Evolutionary conservation across 2,888 invertebrate species (phyloP), one percentile per base, ranked within the genome.

Genomic region (Lepidonotus clava): DNA sequence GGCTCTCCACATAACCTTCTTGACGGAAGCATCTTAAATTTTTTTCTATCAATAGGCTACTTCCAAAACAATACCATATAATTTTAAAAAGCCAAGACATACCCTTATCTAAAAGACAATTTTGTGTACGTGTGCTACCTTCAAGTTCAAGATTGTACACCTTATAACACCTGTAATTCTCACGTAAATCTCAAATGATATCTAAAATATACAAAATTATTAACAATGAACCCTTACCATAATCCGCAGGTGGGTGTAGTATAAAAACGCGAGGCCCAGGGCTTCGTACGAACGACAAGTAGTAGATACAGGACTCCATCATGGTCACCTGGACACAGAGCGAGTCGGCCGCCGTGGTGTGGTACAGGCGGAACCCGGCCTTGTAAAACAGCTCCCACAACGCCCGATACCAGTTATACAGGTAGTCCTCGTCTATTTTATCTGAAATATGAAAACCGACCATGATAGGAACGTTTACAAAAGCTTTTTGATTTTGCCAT

Each of bases 241-340:
- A 88, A 53, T 89, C 89, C 32, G 90, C 90, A 11, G 90, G 90
- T 36, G 90, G 90, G 53, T 90, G 88, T 40, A 89, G 86, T 24
- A 93, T 90, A 84, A 92, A 92, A 2, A 89, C 89, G 28, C 89
- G 89, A 21, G 92, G 92, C 11, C 93, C 92, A 2, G 92, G 92
- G 84, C 91, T 90, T 24, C 90, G 88, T 21, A 92, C 89, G 91
- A 92, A 93, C 0, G 92, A 92, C 90, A 92, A 87, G 86, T 91
- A 92, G 87, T 93, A 93, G 8, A 91, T 88, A 88, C 93, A 93
- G 0, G 93, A 93, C 89, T 93, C 92, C 93, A 93, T 93, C 88
- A 93, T 90, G n/a, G 93, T 93, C 46, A 92, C 92, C 86, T 93
- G 93, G n/a, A 92, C 89, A 91, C 93, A 93, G 38, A 93, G 90